Evolutionary conservation across 2,797 vertebrate species (phyloP), one percentile per base, ranked within the genome.

Genomic region (Phaenicophaeus curvirostris): DNA sequence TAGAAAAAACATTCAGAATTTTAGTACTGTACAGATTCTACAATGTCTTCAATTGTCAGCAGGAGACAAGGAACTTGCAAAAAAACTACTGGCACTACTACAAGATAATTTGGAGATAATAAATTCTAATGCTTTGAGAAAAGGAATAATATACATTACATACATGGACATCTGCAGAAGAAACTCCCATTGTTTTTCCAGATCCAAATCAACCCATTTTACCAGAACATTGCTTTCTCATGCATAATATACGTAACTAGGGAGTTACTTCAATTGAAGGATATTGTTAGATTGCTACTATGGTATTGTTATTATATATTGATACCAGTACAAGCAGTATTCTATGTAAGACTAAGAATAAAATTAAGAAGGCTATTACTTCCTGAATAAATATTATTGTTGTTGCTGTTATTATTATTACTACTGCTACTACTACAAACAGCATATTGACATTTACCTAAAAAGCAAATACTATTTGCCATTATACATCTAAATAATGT

Each of bases 91-190:
- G 68, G 35, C 61, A 87, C 23, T 89, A 79, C 83, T 59, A 63
- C 8, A 84, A 79, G 37, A 85, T 78, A 82, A 93, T 30, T 94
- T 57, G 16, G 31, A 90, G 28, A 68, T 41, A 85, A 84, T 90
- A 90, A 94, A 95, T 93, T 28, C 39, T 83, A 46, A 51, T 73
- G 27, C 50, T 92, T 77, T 76, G 25, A 30, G 51, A 48, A 93
- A 92, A 85, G 11, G 27, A 72, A 71, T 46, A 75, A 82, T 72
- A 35, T 58, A 51, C 9, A 21, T 83, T 65, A 71, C 50, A 59
- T 65, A 71, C 50, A 59, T 46, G 7, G n/a, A 15, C 39, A 81
- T 86, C 31, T 79, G 79, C 11, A 66, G 53, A 89, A 92, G 8
- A 48, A 59, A 44, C n/a, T 83, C 35, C 8, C 25, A 54, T 30